Percentiles rank a stretch among this genome's conserved stretches.
These are phyloP conservation scores for Diadema setosum DNA, from an alignment of 35 echinoderm and acorn worm genomes.

Conservation along the genomic window DNA sequence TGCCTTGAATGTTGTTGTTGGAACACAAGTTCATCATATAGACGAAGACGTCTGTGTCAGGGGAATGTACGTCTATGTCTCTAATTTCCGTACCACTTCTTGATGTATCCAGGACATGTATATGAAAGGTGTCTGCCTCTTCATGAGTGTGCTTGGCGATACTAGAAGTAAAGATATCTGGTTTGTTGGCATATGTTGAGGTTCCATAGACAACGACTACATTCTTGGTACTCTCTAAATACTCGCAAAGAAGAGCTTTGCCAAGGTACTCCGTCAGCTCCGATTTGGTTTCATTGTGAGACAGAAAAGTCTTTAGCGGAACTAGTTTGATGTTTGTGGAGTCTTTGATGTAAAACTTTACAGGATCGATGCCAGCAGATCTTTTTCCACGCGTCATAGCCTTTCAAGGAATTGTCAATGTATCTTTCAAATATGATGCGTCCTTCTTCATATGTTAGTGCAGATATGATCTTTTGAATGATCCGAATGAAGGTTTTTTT, in stretches of 20 bases:
- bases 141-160: conserved; percentile 35
- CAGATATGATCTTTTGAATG: background rate
- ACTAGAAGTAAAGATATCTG: conserved; percentile 5
- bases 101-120: conserved; percentile 38
- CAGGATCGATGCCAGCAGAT: conserved; percentile 11
- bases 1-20: no score
- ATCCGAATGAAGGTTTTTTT: conserved; percentile 14
- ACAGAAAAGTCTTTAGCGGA: conserved; percentile 4
- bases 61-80: conserved; percentile 17
- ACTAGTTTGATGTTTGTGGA: conserved; percentile 11
- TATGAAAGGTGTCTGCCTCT: conserved; percentile 41
- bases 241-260: conserved; percentile 43
- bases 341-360: conserved; percentile 37
- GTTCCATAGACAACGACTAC: conserved; percentile 49
- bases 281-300: conserved; percentile 32
- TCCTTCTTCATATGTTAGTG: conserved; percentile 25
- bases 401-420: conserved; percentile 57
- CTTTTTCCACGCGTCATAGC: conserved; percentile 53
- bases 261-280: conserved; percentile 42
- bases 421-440: conserved; percentile 35
- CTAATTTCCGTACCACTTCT: background rate
- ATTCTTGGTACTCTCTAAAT: conserved; percentile 17
- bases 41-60: conserved; percentile 33
- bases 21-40: no score
- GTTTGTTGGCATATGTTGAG: background rate